These are phyloP conservation scores for Terrapene triunguis DNA, from an alignment of 2,113 vertebrate genomes.

Conservation along the genomic window DNA sequence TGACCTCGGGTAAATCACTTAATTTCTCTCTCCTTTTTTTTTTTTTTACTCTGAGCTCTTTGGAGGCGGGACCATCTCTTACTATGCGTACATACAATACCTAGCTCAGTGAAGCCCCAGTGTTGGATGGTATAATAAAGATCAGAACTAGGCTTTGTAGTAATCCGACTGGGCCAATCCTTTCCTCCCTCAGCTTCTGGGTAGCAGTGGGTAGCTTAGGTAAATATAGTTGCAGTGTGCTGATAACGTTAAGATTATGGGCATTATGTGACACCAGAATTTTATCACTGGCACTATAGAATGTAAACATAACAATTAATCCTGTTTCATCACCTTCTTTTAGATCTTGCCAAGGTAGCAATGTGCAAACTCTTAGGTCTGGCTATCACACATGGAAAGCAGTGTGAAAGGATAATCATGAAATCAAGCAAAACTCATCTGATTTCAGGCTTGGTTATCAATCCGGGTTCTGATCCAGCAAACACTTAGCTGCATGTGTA, in stretches of 20 bases:
- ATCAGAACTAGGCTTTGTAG: too few relatives aligned
- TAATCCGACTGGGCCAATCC: accelerated
- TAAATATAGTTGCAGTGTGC: not conserved
- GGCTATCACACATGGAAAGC: not conserved
- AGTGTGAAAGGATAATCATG: not conserved
- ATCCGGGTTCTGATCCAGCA: not conserved
- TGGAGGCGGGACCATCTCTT: too few relatives aligned
- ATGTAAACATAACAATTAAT: not conserved
- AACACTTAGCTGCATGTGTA: not conserved
- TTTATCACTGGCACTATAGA: not conserved
- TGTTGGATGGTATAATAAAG: too few relatives aligned
- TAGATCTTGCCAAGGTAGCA: not conserved
- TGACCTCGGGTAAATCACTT: too few relatives aligned
- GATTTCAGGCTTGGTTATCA: not conserved
- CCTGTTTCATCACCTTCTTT: not conserved
- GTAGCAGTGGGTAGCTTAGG: not conserved
- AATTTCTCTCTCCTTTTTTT: too few relatives aligned
- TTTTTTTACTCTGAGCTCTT: too few relatives aligned
- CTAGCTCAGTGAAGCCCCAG: not conserved
- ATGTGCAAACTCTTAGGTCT: not conserved
- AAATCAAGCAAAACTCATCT: not conserved
- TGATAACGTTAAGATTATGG: not conserved
- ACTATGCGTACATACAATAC: too few relatives aligned
- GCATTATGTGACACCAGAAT: not conserved
- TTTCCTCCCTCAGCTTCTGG: not conserved